These are phyloP conservation scores for Caenorhabditis sinica DNA, from an alignment of 2,888 invertebrate species.

Conservation along the genomic window DNA sequence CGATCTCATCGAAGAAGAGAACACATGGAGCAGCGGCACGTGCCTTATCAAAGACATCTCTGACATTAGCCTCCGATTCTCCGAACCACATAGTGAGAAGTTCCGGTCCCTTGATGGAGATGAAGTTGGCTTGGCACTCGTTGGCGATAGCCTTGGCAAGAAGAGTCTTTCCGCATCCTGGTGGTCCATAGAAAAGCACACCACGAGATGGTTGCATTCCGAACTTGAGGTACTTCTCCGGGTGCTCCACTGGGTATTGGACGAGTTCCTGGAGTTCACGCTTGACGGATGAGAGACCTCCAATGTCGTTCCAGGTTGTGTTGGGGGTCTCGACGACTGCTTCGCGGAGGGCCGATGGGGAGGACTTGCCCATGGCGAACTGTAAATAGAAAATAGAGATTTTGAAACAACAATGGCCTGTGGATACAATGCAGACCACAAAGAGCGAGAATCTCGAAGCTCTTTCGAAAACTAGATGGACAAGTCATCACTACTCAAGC, in stretches of 20 bases:
- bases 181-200: slow-evolving; percentile 94
- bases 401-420: too few species aligned
- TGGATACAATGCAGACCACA: too few species aligned
- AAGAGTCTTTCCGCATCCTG: slow-evolving; percentile 94
- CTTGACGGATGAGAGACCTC: slow-evolving; percentile 92
- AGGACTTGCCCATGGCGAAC: slow-evolving; percentile 99
- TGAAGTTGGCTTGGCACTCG: slow-evolving; percentile 99
- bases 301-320: slow-evolving; percentile 97
- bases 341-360: slow-evolving; percentile 97
- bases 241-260: slow-evolving; percentile 99
- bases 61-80: slow-evolving; percentile 99
- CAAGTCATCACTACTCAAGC: too few species aligned
- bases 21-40: slow-evolving; percentile 99
- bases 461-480: too few species aligned
- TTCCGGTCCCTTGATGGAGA: slow-evolving; percentile 94
- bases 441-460: too few species aligned
- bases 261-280: slow-evolving; percentile 97
- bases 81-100: slow-evolving; percentile 99
- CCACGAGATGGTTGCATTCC: slow-evolving; percentile 99
- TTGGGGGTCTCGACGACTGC: slow-evolving; percentile 99
- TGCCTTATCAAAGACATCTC: slow-evolving; percentile 99
- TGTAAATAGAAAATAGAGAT: slow-evolving; percentile 18
- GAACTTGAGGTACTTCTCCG: slow-evolving; percentile 99
- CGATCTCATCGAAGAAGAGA: slow-evolving; percentile 99
- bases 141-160: slow-evolving; percentile 93